A percentile compares a stretch with the other conserved stretches of the same genome.
phyloP scores from a whole-genome alignment of 1,140 invertebrate genomes.

The Calephelis virginiensis region DNA sequence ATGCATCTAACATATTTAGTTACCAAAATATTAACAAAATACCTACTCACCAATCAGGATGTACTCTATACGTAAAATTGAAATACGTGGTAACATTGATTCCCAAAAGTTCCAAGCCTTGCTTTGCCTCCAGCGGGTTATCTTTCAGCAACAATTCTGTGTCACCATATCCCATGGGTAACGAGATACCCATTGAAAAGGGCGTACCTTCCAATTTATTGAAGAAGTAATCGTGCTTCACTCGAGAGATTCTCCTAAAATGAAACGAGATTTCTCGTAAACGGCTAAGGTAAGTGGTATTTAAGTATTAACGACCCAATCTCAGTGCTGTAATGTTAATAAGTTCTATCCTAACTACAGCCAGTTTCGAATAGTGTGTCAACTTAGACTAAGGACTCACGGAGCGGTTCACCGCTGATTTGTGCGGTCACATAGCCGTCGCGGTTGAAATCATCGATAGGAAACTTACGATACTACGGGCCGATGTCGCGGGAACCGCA shows the following conservation, averaged over 20 bases:
- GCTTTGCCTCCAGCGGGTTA: slow-evolving; percentile 80
- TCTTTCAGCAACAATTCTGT: slow-evolving; percentile 86
- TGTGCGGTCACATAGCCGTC: too few relatives aligned
- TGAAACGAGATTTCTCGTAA: not conserved
- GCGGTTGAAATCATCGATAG: too few relatives aligned
- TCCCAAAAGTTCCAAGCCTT: slow-evolving; percentile 80
- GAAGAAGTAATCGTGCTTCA: slow-evolving; percentile 91
- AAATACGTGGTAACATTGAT: slow-evolving; percentile 83
- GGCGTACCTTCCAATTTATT: slow-evolving; percentile 89
- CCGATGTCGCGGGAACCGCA: too few relatives aligned
- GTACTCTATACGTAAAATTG: slow-evolving; percentile 88
- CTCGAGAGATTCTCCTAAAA: slow-evolving; percentile 85
- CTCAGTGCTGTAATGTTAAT: slow-evolving; percentile 4
- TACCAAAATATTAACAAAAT: not conserved
- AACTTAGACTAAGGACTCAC: too few relatives aligned
- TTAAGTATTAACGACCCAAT: not conserved
- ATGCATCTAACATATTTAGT: not conserved
- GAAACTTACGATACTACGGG: too few relatives aligned
- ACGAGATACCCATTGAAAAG: slow-evolving; percentile 89
- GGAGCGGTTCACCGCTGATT: too few relatives aligned
- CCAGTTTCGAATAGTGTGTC: not conserved
- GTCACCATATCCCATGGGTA: slow-evolving; percentile 88
- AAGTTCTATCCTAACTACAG: not conserved
- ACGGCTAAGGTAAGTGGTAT: not conserved
- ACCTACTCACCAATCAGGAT: slow-evolving; percentile 88